Percentiles rank a stretch among this genome's conserved stretches.
These are phyloP conservation scores for Bovichtus variegatus DNA, from an alignment of 2,797 vertebrate genomes.

Conservation along the genomic window DNA sequence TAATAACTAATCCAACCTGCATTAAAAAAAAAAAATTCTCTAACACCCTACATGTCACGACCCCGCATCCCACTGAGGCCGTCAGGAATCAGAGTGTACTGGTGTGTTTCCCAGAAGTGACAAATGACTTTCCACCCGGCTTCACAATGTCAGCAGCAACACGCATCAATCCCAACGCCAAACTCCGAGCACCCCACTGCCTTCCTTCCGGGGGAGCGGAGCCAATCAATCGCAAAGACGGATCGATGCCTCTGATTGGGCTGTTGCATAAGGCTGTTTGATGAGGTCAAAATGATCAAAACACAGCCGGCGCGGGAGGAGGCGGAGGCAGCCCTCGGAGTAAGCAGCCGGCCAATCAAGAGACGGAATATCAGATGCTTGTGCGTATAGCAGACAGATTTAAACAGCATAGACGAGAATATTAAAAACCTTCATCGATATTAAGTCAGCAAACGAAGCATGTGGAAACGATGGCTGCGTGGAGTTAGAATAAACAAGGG, in stretches of 20 bases:
- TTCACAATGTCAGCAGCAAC: slow-evolving; percentile 54
- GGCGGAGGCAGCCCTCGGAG: not conserved
- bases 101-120: slow-evolving; percentile 58
- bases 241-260: slow-evolving; percentile 79
- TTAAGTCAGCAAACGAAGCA: not conserved
- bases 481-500: not conserved
- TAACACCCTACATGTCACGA: slow-evolving; percentile 10
- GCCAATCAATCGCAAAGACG: slow-evolving; percentile 65
- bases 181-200: not conserved
- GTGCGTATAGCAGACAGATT: not conserved
- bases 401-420: not conserved
- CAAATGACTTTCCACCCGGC: slow-evolving; percentile 66
- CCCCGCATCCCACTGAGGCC: not conserved
- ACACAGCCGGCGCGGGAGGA: slow-evolving; percentile 12
- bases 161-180: slow-evolving; percentile 32
- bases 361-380: not conserved
- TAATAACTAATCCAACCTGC: not conserved
- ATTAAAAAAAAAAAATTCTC: not conserved
- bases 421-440: not conserved
- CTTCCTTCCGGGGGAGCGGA: slow-evolving; percentile 59
- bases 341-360: slow-evolving; percentile 14
- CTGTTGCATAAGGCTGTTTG: slow-evolving; percentile 73
- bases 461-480: not conserved
- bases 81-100: slow-evolving; percentile 41
- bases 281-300: slow-evolving; percentile 71